phyloP scores from a whole-genome alignment of 2,113 vertebrate genomes.

The Hippopotamus amphibius region DNA sequence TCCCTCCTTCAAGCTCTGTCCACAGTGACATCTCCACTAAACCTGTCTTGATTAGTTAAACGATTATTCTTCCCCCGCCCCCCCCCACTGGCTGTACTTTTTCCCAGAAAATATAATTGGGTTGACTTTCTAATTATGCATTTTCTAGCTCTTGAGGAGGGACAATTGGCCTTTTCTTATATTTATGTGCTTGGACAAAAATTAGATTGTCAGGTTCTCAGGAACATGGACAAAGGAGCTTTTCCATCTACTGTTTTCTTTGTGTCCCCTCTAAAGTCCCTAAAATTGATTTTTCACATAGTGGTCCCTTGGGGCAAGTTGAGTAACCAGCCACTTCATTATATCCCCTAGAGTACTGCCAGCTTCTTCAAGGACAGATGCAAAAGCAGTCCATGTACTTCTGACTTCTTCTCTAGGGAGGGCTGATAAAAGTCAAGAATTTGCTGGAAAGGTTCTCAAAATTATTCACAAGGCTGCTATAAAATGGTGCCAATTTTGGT shows the following conservation, averaged over 20 bases:
- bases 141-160: conserved; percentile 1
- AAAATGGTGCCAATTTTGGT: conserved; percentile 25
- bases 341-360: neutral
- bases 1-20: neutral
- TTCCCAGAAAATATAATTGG: neutral
- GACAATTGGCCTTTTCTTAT: neutral
- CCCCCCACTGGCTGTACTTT: neutral
- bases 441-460: conserved; percentile 7
- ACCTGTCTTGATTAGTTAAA: neutral
- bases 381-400: neutral
- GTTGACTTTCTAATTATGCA: neutral
- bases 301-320: conserved; percentile 23
- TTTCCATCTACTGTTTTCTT: conserved; percentile 50
- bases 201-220: neutral
- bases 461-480: neutral
- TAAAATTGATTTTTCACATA: conserved; percentile 52
- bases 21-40: neutral
- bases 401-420: neutral
- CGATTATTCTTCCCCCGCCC: neutral
- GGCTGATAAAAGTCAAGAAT: neutral
- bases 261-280: neutral
- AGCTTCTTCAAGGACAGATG: conserved; percentile 29
- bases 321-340: conserved; percentile 37
- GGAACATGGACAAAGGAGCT: neutral
- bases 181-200: neutral